Evolutionary conservation across 2,113 vertebrate genomes (phyloP).

Genomic region (Oryzias woworae): DNA sequence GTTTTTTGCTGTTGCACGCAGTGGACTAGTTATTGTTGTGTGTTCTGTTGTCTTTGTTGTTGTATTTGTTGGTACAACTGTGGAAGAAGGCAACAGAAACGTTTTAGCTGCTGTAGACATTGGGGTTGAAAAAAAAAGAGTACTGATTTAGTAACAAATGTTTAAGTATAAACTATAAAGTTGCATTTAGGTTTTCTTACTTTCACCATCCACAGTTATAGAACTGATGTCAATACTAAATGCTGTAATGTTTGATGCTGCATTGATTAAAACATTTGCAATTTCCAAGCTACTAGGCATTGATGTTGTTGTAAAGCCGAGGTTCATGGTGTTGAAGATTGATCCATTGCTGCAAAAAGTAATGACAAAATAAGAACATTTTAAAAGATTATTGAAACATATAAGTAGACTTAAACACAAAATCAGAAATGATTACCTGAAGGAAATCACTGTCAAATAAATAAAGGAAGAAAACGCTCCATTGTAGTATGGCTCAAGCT

Average conservation of each 20-base stretch:
- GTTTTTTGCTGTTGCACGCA: too few species aligned
- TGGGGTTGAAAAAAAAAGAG: neutral
- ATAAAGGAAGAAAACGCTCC: conserved; percentile 11
- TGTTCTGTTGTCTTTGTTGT: too few species aligned
- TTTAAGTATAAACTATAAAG: too few species aligned
- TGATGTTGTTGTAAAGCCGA: neutral
- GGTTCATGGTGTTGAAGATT: conserved; percentile 3
- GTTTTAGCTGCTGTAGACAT: neutral
- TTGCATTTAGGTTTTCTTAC: conserved; percentile 1
- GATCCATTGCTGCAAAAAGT: conserved; percentile 27
- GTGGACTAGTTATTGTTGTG: too few species aligned
- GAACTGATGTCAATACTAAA: conserved; percentile 32
- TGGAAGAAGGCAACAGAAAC: too few species aligned
- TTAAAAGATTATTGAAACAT: too few species aligned
- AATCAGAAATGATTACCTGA: conserved; percentile 23
- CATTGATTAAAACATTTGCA: conserved; percentile 15
- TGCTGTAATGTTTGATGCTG: conserved; percentile 6
- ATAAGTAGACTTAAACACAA: too few species aligned
- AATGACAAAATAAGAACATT: too few species aligned
- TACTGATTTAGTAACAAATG: too few species aligned
- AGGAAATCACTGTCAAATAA: neutral
- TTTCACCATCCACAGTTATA: conserved; percentile 15
- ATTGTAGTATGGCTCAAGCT: conserved; percentile 16
- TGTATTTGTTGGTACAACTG: neutral
- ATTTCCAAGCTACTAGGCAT: conserved; percentile 20